A percentile compares a stretch with the other conserved stretches of the same genome.
These are phyloP conservation scores for Orchesellides sinensis DNA, from an alignment of 2,888 invertebrate genomes.

Conservation along the genomic window DNA sequence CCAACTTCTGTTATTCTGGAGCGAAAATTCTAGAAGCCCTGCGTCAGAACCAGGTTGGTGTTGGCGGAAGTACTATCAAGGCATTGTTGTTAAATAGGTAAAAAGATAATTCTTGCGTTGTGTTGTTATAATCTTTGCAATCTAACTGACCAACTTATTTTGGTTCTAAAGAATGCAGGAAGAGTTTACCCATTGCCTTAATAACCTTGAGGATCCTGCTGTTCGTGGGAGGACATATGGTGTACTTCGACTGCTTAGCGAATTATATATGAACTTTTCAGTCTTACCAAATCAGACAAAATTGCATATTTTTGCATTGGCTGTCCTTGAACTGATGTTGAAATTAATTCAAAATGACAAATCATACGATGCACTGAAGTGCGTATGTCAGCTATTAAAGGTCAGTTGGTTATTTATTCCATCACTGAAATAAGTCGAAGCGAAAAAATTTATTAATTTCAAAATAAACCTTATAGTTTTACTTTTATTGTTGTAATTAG, in stretches of 20 bases:
- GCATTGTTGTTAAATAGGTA: slow-evolving; percentile 65
- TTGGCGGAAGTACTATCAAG: slow-evolving; percentile 61
- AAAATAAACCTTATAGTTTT: slow-evolving; percentile 10
- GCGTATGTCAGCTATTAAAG: slow-evolving; percentile 67
- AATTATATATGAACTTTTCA: slow-evolving; percentile 69
- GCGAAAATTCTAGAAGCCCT: slow-evolving; percentile 69
- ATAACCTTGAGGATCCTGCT: slow-evolving; percentile 45
- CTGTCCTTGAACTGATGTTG: slow-evolving; percentile 69
- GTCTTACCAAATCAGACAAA: slow-evolving; percentile 44
- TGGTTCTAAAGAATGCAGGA: slow-evolving; percentile 65
- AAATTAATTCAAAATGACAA: slow-evolving; percentile 58
- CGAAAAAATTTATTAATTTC: slow-evolving; percentile 4
- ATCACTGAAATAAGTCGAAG: too few species aligned
- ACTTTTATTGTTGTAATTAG: slow-evolving; percentile 42
- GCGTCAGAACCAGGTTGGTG: slow-evolving; percentile 62
- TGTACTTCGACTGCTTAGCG: slow-evolving; percentile 67
- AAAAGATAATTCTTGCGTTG: too few species aligned
- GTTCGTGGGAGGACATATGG: slow-evolving; percentile 57
- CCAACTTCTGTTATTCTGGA: slow-evolving; percentile 73
- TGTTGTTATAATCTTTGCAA: neutral
- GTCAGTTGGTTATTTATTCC: slow-evolving; percentile 37
- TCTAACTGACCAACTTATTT: neutral
- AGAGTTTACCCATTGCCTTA: slow-evolving; percentile 65
- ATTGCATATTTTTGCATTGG: slow-evolving; percentile 65
- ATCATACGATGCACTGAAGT: slow-evolving; percentile 61